Evolutionary conservation across 2,888 invertebrate species (phyloP), one percentile per base, ranked within the genome.

Genomic region (Coenonympha arcania): DNA sequence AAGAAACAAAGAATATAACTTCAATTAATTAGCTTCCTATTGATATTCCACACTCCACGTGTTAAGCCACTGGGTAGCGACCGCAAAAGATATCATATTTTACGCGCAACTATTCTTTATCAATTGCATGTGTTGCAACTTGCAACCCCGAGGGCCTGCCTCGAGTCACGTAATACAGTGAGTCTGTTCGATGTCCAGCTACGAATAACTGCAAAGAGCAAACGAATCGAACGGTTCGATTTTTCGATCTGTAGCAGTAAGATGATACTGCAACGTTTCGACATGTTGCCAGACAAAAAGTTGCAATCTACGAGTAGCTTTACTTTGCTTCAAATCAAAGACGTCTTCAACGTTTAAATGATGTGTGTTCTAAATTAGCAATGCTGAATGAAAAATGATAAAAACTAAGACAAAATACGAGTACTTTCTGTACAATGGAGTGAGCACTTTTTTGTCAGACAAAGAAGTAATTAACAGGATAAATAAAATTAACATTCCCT

Each of bases 161-260:
- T 8, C 41, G 31, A 41, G 52, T 55, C 55, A 53, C 55, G 53
- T 53, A 55, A 44, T 34, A 37, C 50, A 41, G 44, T n/a, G n/a
- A n/a, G n/a, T 39, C 41, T 24, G 54, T n/a, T 39, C 34, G 22
- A 31, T 18, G 36, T n/a, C n/a, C 46, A 33, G 31, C 31, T 47
- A 37, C 22, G 13, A 37, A 13, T 37, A 37, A 51, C 41, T 51
- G 42, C 46, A 36, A 46, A 51, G 41, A 33, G n/a, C n/a, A n/a
- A n/a, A n/a, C n/a, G n/a, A n/a, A n/a, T n/a, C 46, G 18, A 47
- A 51, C 42, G 36, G 46, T 51, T 37, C 13, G 41, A 42, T 39
- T 15, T 30, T 11, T 46, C 46, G 39, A 33, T 33, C 30, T 37
- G 43, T 39, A 15, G 16, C 8, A 22, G 15, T 24, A 4, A 39